phyloP scores from a whole-genome alignment of 92 coral and sea anemone genomes.

The Porites cylindrica region DNA sequence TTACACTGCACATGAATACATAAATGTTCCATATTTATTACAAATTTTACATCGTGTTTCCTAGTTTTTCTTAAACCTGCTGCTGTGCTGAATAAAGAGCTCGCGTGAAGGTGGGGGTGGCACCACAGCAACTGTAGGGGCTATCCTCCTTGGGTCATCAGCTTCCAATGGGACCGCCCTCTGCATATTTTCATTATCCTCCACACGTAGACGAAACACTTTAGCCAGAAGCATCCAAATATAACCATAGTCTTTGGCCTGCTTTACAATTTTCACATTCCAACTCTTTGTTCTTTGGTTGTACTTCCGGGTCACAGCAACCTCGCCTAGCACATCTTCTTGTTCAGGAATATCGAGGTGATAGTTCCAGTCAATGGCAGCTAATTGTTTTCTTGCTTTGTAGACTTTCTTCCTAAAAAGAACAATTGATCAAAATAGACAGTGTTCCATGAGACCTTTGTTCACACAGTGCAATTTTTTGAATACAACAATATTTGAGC shows the following conservation, averaged over 20 bases:
- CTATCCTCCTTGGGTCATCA: conserved; percentile 10
- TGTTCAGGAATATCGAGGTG: conserved; percentile 41
- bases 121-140: conserved; percentile 29
- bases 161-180: conserved; percentile 1
- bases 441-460: background rate
- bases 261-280: too few relatives aligned
- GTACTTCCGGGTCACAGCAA: conserved; percentile 40
- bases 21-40: too few relatives aligned
- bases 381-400: conserved; percentile 61
- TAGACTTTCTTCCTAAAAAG: conserved; percentile 42
- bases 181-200: conserved; percentile 33
- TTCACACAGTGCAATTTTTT: background rate
- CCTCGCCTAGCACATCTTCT: conserved; percentile 30
- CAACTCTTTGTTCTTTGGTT: too few relatives aligned
- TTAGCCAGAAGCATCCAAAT: conserved; percentile 43
- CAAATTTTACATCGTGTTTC: too few relatives aligned
- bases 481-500: background rate
- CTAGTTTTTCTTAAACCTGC: background rate
- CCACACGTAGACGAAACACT: conserved; percentile 23
- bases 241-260: conserved; percentile 59
- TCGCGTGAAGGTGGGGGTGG: background rate
- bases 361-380: conserved; percentile 67
- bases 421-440: background rate
- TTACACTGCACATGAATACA: too few relatives aligned
- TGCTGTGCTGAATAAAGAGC: background rate